Evolutionary conservation across 2,113 vertebrate species (phyloP), one percentile per base, ranked within the genome.

Genomic region (Pogonocichla stellata): DNA sequence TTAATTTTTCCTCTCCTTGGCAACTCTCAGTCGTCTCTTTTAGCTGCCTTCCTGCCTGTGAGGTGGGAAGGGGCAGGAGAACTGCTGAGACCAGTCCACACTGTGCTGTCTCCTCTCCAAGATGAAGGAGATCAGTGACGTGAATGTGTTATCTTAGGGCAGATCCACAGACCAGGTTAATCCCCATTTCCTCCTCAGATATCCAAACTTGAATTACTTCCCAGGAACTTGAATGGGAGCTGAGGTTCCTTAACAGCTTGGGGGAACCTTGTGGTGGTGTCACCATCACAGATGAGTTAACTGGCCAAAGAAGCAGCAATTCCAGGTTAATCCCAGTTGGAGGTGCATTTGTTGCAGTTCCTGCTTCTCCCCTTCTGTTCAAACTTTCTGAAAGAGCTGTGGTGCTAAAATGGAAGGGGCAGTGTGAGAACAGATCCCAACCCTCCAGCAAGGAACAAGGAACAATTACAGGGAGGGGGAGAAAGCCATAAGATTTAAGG

Each of bases 221-320:
- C 11, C 38, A 25, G 42, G 13, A 36, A 22, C 22, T 3, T 25
- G 23, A 80, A 22, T 2, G 12, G 19, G 45, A 79, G 33, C 23
- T 5, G 28, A 71, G 28, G n/a, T 8, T 42, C 36, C 53, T 18
- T 5, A 77, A 19, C 15, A 53, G 13, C 26, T 10, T 2, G 28
- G 24, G 48, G 62, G 17, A 75, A n/a, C 12, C 45, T 57, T 2
- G 2, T 5, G 34, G 65, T 33, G 53, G 36, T 19, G 19, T 31
- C 0, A 1, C 19, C 40, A 5, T 7, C 45, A 38, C 0, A 1
- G 40, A 28, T 5, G 51, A 54, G 15, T 18, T 53, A 61, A 14
- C 7, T 13, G n/a, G 74, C 19, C 31, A 28, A 71, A 12, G 74
- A 33, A 86, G 53, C 19, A 69, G 82, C 12, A 75, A 36, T 31